Evolutionary conservation across 2,888 invertebrate species (phyloP).

Genomic region (Agonopterix alstromeriana): DNA sequence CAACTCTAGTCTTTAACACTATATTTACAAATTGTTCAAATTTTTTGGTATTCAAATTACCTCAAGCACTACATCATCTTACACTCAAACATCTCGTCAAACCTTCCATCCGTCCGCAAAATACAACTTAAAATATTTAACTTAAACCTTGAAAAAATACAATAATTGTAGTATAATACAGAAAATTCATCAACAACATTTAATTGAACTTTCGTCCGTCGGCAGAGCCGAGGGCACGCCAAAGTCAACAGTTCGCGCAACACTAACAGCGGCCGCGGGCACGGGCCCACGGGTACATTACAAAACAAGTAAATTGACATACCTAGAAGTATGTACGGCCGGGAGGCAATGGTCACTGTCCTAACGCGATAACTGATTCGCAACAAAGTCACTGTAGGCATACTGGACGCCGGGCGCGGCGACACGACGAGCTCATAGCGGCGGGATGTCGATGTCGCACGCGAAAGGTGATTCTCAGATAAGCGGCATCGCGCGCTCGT

Average conservation of each 20-base stretch:
- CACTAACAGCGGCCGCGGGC: conserved; percentile 52
- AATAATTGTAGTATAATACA: conserved; percentile 73
- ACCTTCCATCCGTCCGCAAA: conserved; percentile 54
- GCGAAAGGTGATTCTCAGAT: conserved; percentile 81
- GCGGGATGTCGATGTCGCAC: conserved; percentile 79
- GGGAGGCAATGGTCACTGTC: conserved; percentile 64
- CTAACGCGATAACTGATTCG: conserved; percentile 46
- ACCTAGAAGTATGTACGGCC: conserved; percentile 67
- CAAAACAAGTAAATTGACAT: conserved; percentile 71
- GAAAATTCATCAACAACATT: conserved; percentile 65
- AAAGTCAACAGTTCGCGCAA: conserved; percentile 55
- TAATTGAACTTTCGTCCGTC: conserved; percentile 53
- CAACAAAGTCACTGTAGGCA: conserved; percentile 54
- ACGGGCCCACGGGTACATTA: conserved; percentile 22
- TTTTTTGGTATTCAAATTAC: conserved; percentile 76
- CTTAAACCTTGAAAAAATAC: conserved; percentile 72
- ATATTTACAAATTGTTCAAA: conserved; percentile 76
- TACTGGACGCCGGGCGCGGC: conserved; percentile 23
- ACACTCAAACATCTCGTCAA: conserved; percentile 44
- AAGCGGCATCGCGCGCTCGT: conserved; percentile 80
- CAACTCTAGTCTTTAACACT: conserved; percentile 60
- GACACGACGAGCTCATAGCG: conserved; percentile 74
- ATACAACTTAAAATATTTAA: conserved; percentile 66
- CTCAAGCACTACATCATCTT: conserved; percentile 59
- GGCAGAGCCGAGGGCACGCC: conserved; percentile 38